These are phyloP conservation scores for Meloidogyne exigua DNA, from an alignment of 1,140 invertebrate genomes.

Conservation along the genomic window DNA sequence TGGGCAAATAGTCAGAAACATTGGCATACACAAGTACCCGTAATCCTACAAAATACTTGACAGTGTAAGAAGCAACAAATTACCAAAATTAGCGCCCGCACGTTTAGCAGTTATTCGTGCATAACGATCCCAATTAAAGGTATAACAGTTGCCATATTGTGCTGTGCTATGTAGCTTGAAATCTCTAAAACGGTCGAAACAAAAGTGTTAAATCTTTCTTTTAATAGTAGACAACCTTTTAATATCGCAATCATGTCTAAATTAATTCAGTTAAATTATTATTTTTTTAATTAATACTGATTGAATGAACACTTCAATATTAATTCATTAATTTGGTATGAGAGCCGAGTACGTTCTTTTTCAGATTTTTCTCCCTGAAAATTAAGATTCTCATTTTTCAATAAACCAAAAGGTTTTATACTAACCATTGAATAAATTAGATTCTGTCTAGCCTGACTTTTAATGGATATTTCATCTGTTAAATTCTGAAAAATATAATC, in stretches of 20 bases:
- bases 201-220: neutral
- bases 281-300: slow-evolving; percentile 42
- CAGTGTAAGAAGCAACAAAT: too few relatives aligned
- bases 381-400: too few relatives aligned
- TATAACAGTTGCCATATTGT: slow-evolving; percentile 62
- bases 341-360: slow-evolving; percentile 48
- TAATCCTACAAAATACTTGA: slow-evolving; percentile 52
- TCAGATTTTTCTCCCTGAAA: slow-evolving; percentile 44
- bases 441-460: slow-evolving; percentile 56
- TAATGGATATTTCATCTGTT: slow-evolving; percentile 59
- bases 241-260: slow-evolving; percentile 58
- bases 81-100: slow-evolving; percentile 63
- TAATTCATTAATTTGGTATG: slow-evolving; percentile 54
- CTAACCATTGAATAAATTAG: slow-evolving; percentile 56
- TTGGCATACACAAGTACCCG: slow-evolving; percentile 62
- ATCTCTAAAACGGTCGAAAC: slow-evolving; percentile 44
- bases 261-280: neutral
- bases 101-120: slow-evolving; percentile 52
- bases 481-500: slow-evolving; percentile 38
- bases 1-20: slow-evolving; percentile 60
- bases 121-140: slow-evolving; percentile 59
- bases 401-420: neutral
- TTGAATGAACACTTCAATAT: slow-evolving; percentile 63
- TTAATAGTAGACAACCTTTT: slow-evolving; percentile 35
- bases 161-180: slow-evolving; percentile 60